phyloP scores from a whole-genome alignment of 1,140 invertebrate genomes.

The Cydia strobilella region DNA sequence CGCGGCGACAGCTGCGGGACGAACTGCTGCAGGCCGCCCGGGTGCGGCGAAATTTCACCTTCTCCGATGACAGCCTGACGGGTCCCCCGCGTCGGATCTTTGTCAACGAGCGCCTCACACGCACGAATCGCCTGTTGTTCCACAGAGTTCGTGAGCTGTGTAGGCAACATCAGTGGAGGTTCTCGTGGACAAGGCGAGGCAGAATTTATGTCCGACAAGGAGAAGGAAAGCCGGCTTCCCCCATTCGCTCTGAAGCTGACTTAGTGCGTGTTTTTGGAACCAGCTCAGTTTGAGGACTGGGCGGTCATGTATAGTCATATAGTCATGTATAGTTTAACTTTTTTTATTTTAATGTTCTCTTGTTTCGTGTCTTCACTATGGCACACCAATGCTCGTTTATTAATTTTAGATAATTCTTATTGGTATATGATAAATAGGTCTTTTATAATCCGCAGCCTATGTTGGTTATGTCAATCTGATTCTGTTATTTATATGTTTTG shows the following conservation, averaged over 20 bases:
- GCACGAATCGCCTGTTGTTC: slow-evolving; percentile 37
- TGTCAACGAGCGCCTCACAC: slow-evolving; percentile 42
- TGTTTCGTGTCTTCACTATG: too few species aligned
- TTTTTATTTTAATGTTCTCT: too few species aligned
- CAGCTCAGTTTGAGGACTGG: background rate
- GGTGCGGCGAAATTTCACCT: slow-evolving; percentile 36
- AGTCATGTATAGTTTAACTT: too few species aligned
- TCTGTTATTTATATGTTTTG: background rate
- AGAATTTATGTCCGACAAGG: background rate
- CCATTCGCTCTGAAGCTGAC: background rate
- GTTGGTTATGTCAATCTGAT: too few species aligned
- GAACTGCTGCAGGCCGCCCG: slow-evolving; percentile 39
- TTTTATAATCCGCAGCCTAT: too few species aligned
- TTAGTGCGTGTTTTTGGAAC: background rate
- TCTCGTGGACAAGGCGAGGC: slow-evolving; percentile 30
- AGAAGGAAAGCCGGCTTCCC: background rate
- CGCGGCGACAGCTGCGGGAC: slow-evolving; percentile 37
- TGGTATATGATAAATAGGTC: too few species aligned
- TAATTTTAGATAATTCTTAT: too few species aligned
- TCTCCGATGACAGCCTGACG: slow-evolving; percentile 24
- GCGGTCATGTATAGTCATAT: too few species aligned
- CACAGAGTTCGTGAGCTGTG: slow-evolving; percentile 34
- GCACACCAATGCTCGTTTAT: too few species aligned
- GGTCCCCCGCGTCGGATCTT: slow-evolving; percentile 36
- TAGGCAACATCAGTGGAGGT: slow-evolving; percentile 35